These are phyloP conservation scores for Paguma larvata DNA, from an alignment of 2,797 vertebrate species.

Conservation along the genomic window DNA sequence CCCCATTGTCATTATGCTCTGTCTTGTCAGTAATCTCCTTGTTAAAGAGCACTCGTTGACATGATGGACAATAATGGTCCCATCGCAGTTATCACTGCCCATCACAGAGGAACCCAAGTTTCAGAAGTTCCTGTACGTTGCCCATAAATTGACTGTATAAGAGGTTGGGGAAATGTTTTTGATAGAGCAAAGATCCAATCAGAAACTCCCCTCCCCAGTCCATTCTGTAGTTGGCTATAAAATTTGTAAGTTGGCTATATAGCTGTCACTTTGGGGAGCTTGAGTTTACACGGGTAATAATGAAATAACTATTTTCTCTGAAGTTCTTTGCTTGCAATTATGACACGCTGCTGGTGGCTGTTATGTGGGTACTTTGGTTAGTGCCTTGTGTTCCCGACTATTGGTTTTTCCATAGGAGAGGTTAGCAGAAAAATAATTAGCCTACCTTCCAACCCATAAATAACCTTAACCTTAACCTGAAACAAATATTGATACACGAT, in stretches of 20 bases:
- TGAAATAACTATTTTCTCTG: neutral
- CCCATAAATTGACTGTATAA: constrained; percentile 8
- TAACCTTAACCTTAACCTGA: neutral
- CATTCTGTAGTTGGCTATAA: neutral
- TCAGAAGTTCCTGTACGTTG: neutral
- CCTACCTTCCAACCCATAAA: neutral
- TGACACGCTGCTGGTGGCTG: neutral
- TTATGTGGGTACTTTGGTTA: neutral
- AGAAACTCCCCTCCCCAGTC: neutral
- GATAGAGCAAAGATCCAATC: neutral
- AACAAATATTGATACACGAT: neutral
- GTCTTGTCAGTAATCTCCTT: constrained; percentile 71
- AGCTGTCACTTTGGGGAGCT: neutral
- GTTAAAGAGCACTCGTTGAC: constrained; percentile 64
- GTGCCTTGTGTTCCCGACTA: neutral
- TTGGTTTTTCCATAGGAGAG: neutral
- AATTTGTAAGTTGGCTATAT: neutral
- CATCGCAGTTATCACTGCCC: neutral
- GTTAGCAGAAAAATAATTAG: neutral
- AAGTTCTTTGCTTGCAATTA: constrained; percentile 16
- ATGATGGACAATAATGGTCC: constrained; percentile 70
- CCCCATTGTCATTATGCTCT: constrained; percentile 44
- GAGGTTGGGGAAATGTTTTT: constrained; percentile 49
- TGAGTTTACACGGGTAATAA: neutral
- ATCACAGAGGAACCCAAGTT: constrained; percentile 48